Conservation (phyloP, 2,797 vertebrate genomes). For the Antrozous pallidus region DNA sequence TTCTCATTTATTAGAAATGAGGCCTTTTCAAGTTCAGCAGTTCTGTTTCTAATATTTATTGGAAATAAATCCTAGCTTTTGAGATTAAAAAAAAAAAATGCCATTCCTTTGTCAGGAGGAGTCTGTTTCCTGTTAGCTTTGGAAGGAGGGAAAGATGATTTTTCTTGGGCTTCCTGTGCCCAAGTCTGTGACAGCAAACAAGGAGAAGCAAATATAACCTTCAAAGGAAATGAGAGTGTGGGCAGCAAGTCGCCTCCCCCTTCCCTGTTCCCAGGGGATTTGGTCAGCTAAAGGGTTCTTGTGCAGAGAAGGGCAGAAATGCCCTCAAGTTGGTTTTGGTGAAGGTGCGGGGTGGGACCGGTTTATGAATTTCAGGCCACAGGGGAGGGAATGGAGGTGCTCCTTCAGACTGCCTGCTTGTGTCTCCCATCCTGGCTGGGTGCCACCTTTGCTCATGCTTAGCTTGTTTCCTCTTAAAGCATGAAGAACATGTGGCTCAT, state of each 20-base stretch:
- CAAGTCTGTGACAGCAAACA: no score
- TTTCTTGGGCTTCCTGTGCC: background rate
- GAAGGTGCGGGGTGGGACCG: no score
- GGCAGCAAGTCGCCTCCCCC: accelerated
- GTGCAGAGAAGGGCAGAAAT: background rate
- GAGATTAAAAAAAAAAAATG: background rate
- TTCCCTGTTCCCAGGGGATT: background rate
- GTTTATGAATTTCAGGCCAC: background rate
- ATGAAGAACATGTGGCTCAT: accelerated
- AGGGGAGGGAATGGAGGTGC: accelerated
- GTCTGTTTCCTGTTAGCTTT: background rate
- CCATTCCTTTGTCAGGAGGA: background rate
- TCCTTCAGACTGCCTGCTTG: accelerated
- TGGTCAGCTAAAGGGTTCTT: background rate
- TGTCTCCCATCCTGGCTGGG: accelerated
- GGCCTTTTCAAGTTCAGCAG: background rate
- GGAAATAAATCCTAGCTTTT: background rate
- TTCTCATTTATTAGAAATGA: background rate
- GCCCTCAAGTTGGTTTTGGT: background rate
- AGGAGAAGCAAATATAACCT: background rate
- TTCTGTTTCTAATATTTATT: background rate
- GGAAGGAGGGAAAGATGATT: background rate
- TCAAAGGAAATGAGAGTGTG: background rate
- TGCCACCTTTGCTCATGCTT: accelerated
- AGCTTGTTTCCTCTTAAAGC: background rate